A percentile compares a stretch with the other conserved stretches of the same genome.
Conservation (phyloP, 2,888 invertebrate genomes). For the Tetrapedia diversipes region DNA sequence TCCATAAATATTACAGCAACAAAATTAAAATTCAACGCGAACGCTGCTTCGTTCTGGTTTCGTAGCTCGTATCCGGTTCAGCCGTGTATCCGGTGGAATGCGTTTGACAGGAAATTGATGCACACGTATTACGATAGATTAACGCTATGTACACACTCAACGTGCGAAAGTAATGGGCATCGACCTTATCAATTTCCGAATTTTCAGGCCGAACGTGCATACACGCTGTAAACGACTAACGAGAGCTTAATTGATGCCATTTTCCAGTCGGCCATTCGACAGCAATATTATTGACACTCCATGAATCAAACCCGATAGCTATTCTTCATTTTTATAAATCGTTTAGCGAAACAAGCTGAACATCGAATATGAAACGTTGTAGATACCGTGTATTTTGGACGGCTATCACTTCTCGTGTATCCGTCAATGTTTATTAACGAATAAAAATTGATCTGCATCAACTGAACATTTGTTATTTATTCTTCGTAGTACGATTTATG, state of each 20-base stretch:
- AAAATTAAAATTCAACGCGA: constrained; percentile 51
- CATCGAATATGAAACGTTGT: background rate
- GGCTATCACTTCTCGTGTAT: background rate
- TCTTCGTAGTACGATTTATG: background rate
- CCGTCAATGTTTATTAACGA: background rate
- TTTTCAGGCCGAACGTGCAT: constrained; percentile 37
- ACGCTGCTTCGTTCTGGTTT: constrained; percentile 12
- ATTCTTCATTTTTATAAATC: background rate
- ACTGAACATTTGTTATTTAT: background rate
- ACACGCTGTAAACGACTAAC: constrained; percentile 10
- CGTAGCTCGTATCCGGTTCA: constrained; percentile 3
- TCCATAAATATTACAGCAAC: constrained; percentile 46
- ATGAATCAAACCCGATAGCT: background rate
- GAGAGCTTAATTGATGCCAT: constrained; percentile 26
- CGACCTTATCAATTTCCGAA: constrained; percentile 30
- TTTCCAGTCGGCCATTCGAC: background rate
- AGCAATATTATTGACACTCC: background rate
- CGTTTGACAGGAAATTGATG: constrained; percentile 72
- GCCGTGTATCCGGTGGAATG: constrained; percentile 45
- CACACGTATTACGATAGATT: constrained; percentile 70
- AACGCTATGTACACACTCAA: constrained; percentile 66
- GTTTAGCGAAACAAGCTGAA: background rate
- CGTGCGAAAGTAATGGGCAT: constrained; percentile 58
- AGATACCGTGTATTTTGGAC: background rate
- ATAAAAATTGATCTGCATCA: background rate